Evolutionary conservation across 1,140 invertebrate species (phyloP), one percentile per base, ranked within the genome.

Genomic region (Pseudobourletiella spinata): DNA sequence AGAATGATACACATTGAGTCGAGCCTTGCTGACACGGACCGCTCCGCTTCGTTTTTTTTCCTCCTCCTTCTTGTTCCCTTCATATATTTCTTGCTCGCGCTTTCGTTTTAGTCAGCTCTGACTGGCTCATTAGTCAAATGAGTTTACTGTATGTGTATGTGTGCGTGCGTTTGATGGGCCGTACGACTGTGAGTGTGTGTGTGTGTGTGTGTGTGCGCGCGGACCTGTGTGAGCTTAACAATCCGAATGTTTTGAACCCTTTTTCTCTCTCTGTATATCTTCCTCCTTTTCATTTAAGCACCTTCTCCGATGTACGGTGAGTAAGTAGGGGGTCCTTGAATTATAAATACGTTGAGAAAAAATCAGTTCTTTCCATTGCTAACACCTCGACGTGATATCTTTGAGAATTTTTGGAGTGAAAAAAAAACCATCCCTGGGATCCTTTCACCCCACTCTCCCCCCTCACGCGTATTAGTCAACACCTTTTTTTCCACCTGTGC

Each of bases 51-150:
- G 26, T 39, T 55, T 52, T 58, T 63, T 62, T 52, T 51, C 30
- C 46, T 44, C 44, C 54, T n/a, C n/a, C n/a, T n/a, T n/a, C n/a
- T n/a, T n/a, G n/a, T n/a, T n/a, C n/a, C n/a, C n/a, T n/a, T n/a
- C n/a, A n/a, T n/a, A 62, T 55, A 50, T 48, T 58, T 25, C 24
- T 51, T 25, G 48, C 48, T 51, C 48, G 48, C 48, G 48, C 48
- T 51, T 39, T 51, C 48, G 24, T 51, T 51, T 63, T 48, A 52
- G 25, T 43, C 39, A 52, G 32, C 46, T 48, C 61, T 52, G 44
- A 58, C 43, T 63, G 55, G 46, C 63, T 65, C 63, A 65, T 65
- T 65, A 65, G 57, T 59, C 63, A 65, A 65, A 65, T 65, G 63
- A 65, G 59, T 59, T 59, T 61, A 55, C 39, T 20, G 25, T 43